These are phyloP conservation scores for Drosophila bocqueti DNA, from an alignment of 1,140 invertebrate species.

Conservation along the genomic window DNA sequence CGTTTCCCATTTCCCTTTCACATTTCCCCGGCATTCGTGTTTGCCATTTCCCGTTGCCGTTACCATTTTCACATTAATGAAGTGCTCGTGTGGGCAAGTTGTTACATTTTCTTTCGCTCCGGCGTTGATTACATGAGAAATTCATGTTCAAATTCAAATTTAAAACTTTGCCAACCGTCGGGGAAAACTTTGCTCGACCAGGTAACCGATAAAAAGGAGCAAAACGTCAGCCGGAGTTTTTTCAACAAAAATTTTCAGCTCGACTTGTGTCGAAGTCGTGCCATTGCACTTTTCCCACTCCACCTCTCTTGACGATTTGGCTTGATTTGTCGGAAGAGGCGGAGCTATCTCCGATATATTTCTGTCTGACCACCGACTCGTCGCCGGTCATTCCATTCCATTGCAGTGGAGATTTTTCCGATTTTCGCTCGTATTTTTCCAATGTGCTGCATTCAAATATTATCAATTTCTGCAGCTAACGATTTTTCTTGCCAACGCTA, in stretches of 20 bases:
- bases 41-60: slow-evolving; percentile 54
- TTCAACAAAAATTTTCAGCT: slow-evolving; percentile 50
- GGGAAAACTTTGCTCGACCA: slow-evolving; percentile 40
- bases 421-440: slow-evolving; percentile 40
- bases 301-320: slow-evolving; percentile 5
- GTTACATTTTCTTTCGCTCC: slow-evolving; percentile 45
- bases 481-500: slow-evolving; percentile 59
- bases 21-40: slow-evolving; percentile 39
- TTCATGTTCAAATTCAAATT: slow-evolving; percentile 79
- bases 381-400: slow-evolving; percentile 47
- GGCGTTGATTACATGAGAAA: slow-evolving; percentile 79
- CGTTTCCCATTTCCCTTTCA: slow-evolving; percentile 35
- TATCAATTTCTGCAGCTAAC: slow-evolving; percentile 66
- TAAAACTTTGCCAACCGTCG: slow-evolving; percentile 48
- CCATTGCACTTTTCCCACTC: slow-evolving; percentile 32
- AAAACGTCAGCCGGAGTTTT: slow-evolving; percentile 23
- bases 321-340: slow-evolving; percentile 38
- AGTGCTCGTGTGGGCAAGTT: slow-evolving; percentile 69
- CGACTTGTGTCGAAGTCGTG: slow-evolving; percentile 48
- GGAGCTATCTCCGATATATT: slow-evolving; percentile 20
- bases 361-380: slow-evolving; percentile 37
- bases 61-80: slow-evolving; percentile 71
- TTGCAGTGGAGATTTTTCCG: slow-evolving; percentile 59
- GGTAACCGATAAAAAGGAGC: slow-evolving; percentile 28
- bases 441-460: slow-evolving; percentile 80